phyloP scores from a whole-genome alignment of 2,888 invertebrate species.

The Tenthredo notha region DNA sequence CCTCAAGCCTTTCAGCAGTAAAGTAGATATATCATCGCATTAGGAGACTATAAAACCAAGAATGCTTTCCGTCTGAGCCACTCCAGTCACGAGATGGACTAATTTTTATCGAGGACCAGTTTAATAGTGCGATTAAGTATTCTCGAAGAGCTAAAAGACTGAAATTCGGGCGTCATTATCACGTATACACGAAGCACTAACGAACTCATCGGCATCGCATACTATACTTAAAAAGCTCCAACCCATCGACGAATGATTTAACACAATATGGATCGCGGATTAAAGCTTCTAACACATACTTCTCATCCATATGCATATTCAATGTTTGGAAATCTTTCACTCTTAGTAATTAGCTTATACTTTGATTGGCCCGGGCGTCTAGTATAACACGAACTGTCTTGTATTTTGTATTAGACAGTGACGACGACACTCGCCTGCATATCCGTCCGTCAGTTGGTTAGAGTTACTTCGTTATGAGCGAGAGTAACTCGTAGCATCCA shows the following conservation, averaged over 20 bases:
- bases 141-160: not conserved
- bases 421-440: constrained; percentile 21
- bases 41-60: constrained; percentile 21
- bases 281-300: not conserved
- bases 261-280: not conserved
- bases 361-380: constrained; percentile 1
- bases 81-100: constrained; percentile 3
- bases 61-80: constrained; percentile 9
- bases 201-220: not conserved
- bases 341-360: not conserved
- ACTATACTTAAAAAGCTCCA: not conserved
- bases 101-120: constrained; percentile 35
- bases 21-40: constrained; percentile 7
- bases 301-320: not conserved
- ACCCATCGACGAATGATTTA: not conserved
- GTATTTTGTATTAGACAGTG: constrained; percentile 30
- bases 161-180: not conserved
- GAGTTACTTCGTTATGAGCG: constrained; percentile 39
- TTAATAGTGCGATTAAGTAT: constrained; percentile 17
- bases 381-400: constrained; percentile 13
- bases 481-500: constrained; percentile 30
- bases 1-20: not conserved
- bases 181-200: constrained; percentile 9
- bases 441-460: constrained; percentile 24
- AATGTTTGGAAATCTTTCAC: not conserved